Evolutionary conservation across 2,888 invertebrate species (phyloP), one percentile per base, ranked within the genome.

Genomic region (Cerceris ruficornis): DNA sequence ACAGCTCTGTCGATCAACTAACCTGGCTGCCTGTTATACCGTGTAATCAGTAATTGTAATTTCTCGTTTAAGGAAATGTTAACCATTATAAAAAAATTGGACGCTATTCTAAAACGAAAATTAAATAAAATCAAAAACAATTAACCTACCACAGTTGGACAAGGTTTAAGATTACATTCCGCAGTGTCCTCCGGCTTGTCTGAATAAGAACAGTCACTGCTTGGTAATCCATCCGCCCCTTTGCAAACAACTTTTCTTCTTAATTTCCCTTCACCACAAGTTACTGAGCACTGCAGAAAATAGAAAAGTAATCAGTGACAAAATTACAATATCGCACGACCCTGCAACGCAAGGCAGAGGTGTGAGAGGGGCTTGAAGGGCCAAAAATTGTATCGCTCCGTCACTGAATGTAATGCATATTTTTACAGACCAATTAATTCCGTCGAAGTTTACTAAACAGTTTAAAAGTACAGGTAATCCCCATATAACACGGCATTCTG

Each of bases 201-300:
- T 4, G 86, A 79, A 54, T 69, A 8, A 8, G 86, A 71, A 67
- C 91, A 92, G 52, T 77, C 80, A 14, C 81, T 73, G 58, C 86
- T 90, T 7, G 58, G 75, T 1, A 90, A 86, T 64, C 92, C 90
- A 60, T 92, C 89, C 2, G 84, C 55, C 62, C 84, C 86, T 67
- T 88, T 88, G 80, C 94, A 94, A 8, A 83, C 69, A 11, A 94
- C 93, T 64, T 90, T 88, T 68, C 94, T 91, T 58, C 87, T 89
- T 60, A 92, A 92, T n/a, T 90, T 88, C 5, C 94, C 94, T 61
- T 92, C 88, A 0, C 94, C 94, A 82, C 94, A 94, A 7, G 92
- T 93, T 46, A 87, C 87, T n/a, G 90, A 90, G 62, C 90, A 91
- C 91, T 91, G 65, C 69, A 83, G 70, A 77, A 14, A 52, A 61